phyloP scores from a whole-genome alignment of 2,113 vertebrate species.

The Cebidichthys violaceus region DNA sequence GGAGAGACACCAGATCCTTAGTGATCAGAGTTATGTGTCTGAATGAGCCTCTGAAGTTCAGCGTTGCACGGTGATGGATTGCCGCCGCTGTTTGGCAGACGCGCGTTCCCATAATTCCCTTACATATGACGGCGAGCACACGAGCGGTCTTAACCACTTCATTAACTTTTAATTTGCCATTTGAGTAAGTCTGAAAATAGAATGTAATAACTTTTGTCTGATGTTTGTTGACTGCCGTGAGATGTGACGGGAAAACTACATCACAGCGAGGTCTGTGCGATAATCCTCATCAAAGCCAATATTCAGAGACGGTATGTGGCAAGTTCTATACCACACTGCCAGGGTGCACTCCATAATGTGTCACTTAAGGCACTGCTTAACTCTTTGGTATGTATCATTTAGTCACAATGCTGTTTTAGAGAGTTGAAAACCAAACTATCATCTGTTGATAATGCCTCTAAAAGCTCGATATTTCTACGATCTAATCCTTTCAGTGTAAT shows the following conservation, averaged over 20 bases:
- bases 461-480: conserved; percentile 7
- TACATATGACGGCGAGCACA: conserved; percentile 63
- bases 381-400: background rate
- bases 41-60: conserved; percentile 44
- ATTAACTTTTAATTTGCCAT: conserved; percentile 87
- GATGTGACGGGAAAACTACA: conserved; percentile 26
- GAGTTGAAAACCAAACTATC: background rate
- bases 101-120: conserved; percentile 51
- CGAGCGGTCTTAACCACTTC: conserved; percentile 75
- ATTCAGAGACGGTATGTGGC: conserved; percentile 8
- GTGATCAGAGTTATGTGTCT: conserved; percentile 33
- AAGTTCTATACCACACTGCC: background rate
- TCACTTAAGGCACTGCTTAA: background rate
- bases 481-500: conserved; percentile 1
- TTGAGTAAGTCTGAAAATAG: conserved; percentile 82
- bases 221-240: conserved; percentile 67
- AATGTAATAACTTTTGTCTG: conserved; percentile 69
- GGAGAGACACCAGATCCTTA: conserved; percentile 23
- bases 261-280: conserved; percentile 6
- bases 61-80: conserved; percentile 68
- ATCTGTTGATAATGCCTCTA: background rate
- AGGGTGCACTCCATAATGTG: background rate
- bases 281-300: conserved; percentile 55
- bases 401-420: background rate
- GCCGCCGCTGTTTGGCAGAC: conserved; percentile 36